Percentiles rank a stretch among this genome's conserved stretches.
Evolutionary conservation across 2,113 vertebrate genomes (phyloP).

Genomic region (Microcebus jonahi): DNA sequence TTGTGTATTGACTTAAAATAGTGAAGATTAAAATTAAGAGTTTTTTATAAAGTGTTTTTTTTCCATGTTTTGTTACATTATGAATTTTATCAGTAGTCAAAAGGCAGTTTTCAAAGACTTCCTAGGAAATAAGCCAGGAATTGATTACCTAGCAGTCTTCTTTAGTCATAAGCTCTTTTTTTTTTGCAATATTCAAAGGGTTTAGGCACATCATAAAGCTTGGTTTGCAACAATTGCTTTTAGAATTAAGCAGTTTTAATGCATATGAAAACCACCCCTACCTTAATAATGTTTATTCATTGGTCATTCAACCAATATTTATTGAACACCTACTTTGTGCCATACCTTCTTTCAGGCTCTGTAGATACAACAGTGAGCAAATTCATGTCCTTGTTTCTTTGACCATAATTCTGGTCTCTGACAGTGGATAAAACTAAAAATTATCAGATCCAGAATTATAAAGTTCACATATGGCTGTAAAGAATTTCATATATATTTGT

Average conservation of each 20-base stretch:
- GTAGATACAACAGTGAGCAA: background rate
- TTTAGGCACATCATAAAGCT: background rate
- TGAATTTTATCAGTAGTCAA: slow-evolving; percentile 10
- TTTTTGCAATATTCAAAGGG: background rate
- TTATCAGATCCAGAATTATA: background rate
- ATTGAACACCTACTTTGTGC: background rate
- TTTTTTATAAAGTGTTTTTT: slow-evolving; percentile 54
- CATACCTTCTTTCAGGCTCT: background rate
- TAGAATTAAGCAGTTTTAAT: slow-evolving; percentile 40
- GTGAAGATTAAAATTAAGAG: background rate
- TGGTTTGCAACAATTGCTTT: slow-evolving; percentile 27
- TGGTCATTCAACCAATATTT: background rate
- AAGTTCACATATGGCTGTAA: background rate
- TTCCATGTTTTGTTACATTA: background rate
- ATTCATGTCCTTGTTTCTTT: background rate
- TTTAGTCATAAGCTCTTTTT: background rate
- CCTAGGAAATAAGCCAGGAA: slow-evolving; percentile 24
- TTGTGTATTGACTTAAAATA: slow-evolving; percentile 45
- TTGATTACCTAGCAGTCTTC: background rate
- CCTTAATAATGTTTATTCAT: slow-evolving; percentile 27
- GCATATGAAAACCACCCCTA: background rate
- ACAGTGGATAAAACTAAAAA: slow-evolving; percentile 40
- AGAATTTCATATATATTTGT: background rate
- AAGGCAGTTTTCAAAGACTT: slow-evolving; percentile 25
- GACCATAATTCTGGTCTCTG: background rate